Base-by-base conservation (phyloP, 2,113 vertebrate genomes). In the Gnathonemus echidnorhynchus region DNA sequence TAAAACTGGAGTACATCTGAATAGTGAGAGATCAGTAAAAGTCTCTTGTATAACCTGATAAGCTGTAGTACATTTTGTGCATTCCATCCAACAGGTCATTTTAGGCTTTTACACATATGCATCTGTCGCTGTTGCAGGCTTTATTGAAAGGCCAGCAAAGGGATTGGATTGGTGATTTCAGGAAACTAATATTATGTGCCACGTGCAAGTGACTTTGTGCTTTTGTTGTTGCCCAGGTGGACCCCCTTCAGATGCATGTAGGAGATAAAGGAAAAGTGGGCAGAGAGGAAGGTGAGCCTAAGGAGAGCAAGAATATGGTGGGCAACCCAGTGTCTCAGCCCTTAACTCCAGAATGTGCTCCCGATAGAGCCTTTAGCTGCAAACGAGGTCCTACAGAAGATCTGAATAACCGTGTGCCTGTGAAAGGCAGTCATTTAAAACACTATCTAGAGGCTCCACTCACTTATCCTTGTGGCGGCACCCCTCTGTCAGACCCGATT, bases 191-290 rank as follows among this genome's bases (percentile, higher is more conserved):
- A n/a, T 15, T 62, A 45, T n/a, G 13, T 52, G 4, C 13, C 31
- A 10, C 6, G 31, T 21, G 31, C 53, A 19, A 42, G 48, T 42
- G 70, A 24, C 15, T 85, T 49, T 74, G 31, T 46, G 13, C 80
- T 88, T 92, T 48, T 94, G 88, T 93, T 92, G 89, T 94, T 92
- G 70, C 91, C 90, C 92, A 99, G 98, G 98, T 99, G 97, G 97
- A 99, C 97, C 96, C 97, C 96, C 97, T 97, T 92, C 97, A 97
- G 94, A 98, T 98, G 93, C 92, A 97, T 96, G 96, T 97, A 95
- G 97, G 96, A 96, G 95, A 97, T 96, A 95, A 94, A 94, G 94
- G 94, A 93, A 94, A 94, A 92, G 95, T 96, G 94, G 96, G 94
- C 94, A 95, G 93, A 96, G 94, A 95, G 92, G 95, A 94, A 93